Base-by-base conservation (phyloP, 2,797 vertebrate genomes). In the Allobates femoralis region DNA sequence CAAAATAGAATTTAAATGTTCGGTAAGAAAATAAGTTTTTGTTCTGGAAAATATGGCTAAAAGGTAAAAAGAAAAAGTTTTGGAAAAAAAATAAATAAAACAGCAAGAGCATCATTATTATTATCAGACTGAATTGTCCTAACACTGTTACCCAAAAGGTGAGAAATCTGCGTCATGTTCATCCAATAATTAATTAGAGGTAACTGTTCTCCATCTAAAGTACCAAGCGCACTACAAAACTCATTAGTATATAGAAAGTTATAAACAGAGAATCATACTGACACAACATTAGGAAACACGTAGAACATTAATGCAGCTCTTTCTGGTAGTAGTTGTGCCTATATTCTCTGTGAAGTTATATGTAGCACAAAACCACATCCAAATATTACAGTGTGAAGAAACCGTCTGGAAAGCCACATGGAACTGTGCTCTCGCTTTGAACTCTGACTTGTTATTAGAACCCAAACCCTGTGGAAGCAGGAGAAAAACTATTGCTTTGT, bases 381-480 rank as follows among this genome's bases (percentile, higher is more conserved):
- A 79, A 79, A 58, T 79, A 79, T 34, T 21, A 82, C 60, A 50
- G 34, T 19, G 2, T 0, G 11, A 30, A 85, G 66, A 4, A 76
- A 21, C 62, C 84, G 37, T 3, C 37, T 78, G 56, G 14, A 87
- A 86, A 88, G 69, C 78, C 37, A 81, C 56, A 50, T 12, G 21
- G 2, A 85, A 73, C 86, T 79, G 37, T n/a, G 77, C 41, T 28
- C 55, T 50, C 64, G 26, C 14, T 89, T 81, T 89, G 69, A 91
- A 88, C 87, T 91, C 86, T 88, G 26, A 74, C 67, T 89, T 87
- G 58, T 34, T 84, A 88, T 89, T 86, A 90, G 80, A 89, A 85
- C 53, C 79, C 1, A 0, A 60, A 26, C 2, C 84, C 37, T 60
- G 83, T 88, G 81, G 83, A 90, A 90, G 55, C 0, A 0, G 37